These are phyloP conservation scores for Hylomyscus alleni DNA, from an alignment of 2,797 vertebrate genomes.

Conservation along the genomic window DNA sequence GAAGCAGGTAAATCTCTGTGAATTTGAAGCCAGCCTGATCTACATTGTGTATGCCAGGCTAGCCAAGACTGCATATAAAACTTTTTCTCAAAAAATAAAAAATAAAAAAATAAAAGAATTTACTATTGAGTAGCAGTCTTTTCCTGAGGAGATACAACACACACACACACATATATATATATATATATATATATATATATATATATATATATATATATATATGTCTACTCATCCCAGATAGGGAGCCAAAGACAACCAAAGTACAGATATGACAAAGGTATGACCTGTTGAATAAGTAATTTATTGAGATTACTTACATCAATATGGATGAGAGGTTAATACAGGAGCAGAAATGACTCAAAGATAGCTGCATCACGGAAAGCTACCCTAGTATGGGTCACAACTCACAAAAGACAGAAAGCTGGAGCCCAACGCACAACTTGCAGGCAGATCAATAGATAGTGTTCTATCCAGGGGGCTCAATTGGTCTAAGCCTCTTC, in stretches of 20 bases:
- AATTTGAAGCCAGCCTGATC: not conserved
- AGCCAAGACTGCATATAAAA: not conserved
- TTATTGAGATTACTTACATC: not conserved
- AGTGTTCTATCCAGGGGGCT: not conserved
- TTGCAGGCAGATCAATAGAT: not conserved
- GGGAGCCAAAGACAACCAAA: not conserved
- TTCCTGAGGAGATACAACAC: not conserved
- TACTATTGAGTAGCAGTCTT: too few species aligned
- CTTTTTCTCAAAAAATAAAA: too few species aligned
- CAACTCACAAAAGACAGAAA: not conserved
- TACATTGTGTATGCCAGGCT: not conserved
- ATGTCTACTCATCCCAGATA: too few species aligned
- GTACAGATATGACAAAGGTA: not conserved
- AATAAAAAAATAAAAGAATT: too few species aligned
- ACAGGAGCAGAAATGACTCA: not conserved
- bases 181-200: too few species aligned
- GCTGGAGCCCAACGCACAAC: not conserved
- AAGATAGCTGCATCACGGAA: not conserved
- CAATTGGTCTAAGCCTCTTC: not conserved
- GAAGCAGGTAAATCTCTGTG: not conserved
- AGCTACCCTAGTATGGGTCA: not conserved
- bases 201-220: too few species aligned
- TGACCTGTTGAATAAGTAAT: not conserved
- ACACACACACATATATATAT: too few species aligned
- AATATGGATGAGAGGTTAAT: not conserved